Evolutionary conservation across 2,888 invertebrate genomes (phyloP).

Genomic region (Aphodius granarius): DNA sequence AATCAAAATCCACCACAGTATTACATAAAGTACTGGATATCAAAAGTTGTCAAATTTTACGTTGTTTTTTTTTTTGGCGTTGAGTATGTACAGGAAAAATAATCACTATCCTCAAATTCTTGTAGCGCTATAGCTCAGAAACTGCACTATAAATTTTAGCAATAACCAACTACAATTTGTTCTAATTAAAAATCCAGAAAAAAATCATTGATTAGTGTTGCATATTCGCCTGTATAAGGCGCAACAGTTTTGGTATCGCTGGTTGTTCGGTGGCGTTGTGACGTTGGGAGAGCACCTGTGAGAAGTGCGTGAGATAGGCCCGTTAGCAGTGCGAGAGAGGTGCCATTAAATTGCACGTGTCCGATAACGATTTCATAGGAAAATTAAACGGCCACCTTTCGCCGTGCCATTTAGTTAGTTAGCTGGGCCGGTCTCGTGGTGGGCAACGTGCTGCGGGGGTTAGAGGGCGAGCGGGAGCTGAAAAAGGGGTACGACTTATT

Average conservation of each 20-base stretch:
- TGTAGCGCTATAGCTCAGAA: too few species aligned
- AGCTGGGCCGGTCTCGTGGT: neutral
- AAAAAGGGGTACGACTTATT: slow-evolving; percentile 23
- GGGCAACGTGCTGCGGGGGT: neutral
- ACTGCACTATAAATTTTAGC: too few species aligned
- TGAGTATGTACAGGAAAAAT: too few species aligned
- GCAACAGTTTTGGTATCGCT: neutral
- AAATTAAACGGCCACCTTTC: slow-evolving; percentile 23
- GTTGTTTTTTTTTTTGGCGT: too few species aligned
- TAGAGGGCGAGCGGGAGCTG: neutral
- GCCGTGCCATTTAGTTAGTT: neutral
- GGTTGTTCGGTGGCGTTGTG: neutral
- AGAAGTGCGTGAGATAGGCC: neutral
- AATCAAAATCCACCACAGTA: too few species aligned
- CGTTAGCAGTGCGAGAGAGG: neutral
- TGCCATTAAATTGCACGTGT: slow-evolving; percentile 19
- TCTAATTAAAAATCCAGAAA: too few species aligned
- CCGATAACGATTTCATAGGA: slow-evolving; percentile 24
- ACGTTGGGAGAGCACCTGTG: neutral
- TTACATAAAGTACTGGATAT: too few species aligned
- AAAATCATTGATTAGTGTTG: neutral
- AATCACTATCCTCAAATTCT: too few species aligned
- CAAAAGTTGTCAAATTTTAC: too few species aligned
- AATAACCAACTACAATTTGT: too few species aligned
- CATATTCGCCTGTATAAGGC: neutral